Base-by-base conservation (phyloP, 2,888 invertebrate species). In the Microchrysa polita region DNA sequence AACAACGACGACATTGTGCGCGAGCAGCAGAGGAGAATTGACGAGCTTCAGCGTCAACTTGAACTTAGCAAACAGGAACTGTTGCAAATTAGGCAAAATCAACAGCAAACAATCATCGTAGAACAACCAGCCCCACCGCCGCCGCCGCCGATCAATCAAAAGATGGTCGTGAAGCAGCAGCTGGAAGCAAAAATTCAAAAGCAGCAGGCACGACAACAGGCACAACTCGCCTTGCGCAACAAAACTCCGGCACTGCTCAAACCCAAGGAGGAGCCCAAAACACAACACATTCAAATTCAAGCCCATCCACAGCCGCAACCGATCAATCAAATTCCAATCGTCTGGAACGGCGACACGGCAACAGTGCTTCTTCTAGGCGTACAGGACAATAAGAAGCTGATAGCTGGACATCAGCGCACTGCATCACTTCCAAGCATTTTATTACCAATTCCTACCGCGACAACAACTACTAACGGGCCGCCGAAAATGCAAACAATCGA, bases 11-110 rank as follows among this genome's bases (percentile, higher is more conserved):
- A 94, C 79, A 90, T 94, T 75, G 91, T 95, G 71, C 89, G 90
- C 75, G 93, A 94, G 80, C 96, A 96, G 82, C 91, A 92, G 80
- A 89, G 93, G 72, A 92, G 93, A 83, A 97, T 97, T 78, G 93
- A 95, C 80, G 94, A 95, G 80, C 86, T 96, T 60, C 94, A 96
- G 82, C 86, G 94, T 1, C 93, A 94, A 80, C 81, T 94, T 77
- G 91, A 92, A 75, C 89, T 91, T 77, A 93, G 93, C 1, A 91
- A 94, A 76, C 89, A 92, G 78, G 93, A 93, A 81, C 82, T 93
- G 77, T 91, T 93, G 79, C 90, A 90, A 77, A 88, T 90, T 75
- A 81, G 85, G n/a, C 87, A 90, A 77, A 89, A 89, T 75, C 87
- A 91, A 75, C 89, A 77, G 63, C 79, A 77, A 44, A 80, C 67